Evolutionary conservation across 2,888 invertebrate species (phyloP).

Genomic region (Pandemis heparana): DNA sequence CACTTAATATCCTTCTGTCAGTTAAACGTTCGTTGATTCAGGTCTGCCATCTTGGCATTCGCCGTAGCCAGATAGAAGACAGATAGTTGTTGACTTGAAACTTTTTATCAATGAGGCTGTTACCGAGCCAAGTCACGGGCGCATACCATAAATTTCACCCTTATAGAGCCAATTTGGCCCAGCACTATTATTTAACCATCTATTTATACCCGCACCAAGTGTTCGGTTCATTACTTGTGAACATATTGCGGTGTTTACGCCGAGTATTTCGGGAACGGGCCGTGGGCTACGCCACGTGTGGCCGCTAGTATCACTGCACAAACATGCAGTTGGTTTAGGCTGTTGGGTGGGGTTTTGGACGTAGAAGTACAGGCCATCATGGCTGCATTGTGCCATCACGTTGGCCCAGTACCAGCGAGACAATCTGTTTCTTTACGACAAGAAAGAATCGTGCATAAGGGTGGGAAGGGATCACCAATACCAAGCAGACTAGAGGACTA

Average conservation of each 20-base stretch:
- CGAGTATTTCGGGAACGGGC: slow-evolving; percentile 77
- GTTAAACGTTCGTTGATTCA: too few species aligned
- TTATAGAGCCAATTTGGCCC: slow-evolving; percentile 5
- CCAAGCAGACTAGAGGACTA: too few species aligned
- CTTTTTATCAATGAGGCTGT: too few species aligned
- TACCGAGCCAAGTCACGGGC: background rate
- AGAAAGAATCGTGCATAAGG: too few species aligned
- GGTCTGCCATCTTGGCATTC: too few species aligned
- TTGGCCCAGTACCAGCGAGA: too few species aligned
- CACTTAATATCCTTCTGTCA: too few species aligned
- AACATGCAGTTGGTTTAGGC: slow-evolving; percentile 29
- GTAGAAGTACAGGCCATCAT: background rate
- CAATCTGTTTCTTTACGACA: too few species aligned
- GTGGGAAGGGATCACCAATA: too few species aligned
- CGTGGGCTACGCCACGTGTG: slow-evolving; percentile 76
- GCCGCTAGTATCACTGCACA: slow-evolving; percentile 52
- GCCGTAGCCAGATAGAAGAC: too few species aligned
- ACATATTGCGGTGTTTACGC: slow-evolving; percentile 78
- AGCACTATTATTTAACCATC: slow-evolving; percentile 67
- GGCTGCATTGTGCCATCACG: background rate
- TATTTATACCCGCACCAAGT: slow-evolving; percentile 78
- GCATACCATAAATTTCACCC: background rate
- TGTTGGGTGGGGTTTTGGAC: background rate
- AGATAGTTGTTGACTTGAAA: too few species aligned
- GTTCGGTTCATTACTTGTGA: slow-evolving; percentile 76